Evolutionary conservation across 64 coral and sea anemone species (phyloP), one percentile per base, ranked within the genome.

Genomic region (Hydrozoanthus tunicans): DNA sequence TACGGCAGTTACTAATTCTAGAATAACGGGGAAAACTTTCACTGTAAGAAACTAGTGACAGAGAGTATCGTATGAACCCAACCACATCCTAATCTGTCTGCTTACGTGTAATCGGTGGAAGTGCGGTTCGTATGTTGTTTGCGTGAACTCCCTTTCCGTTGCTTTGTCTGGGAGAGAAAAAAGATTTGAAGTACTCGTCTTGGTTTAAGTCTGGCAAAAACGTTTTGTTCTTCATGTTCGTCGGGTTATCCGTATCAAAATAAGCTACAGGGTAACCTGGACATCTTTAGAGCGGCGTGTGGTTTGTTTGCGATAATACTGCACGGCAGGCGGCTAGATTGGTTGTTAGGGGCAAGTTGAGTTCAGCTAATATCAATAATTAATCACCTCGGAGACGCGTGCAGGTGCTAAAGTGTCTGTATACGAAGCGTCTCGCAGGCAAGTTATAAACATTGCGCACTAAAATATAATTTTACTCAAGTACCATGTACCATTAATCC

Each of bases 71-170:
- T 7, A 9, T 11, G 9, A 3, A 53, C 10, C 43, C 3, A 13
- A 23, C 53, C 13, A 77, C 7, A 86, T 73, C 71, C 58, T 59
- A 58, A 1, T 12, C 59, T 86, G 58, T 72, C 11, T 32, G 74
- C 84, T 88, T 70, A 88, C 84, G 84, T 14, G n/a, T 71, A 43
- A 88, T 88, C 69, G 84, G 67, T 2, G 84, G 84, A 6, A 88
- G 56, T 57, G 66, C 68, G 23, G 74, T 51, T 75, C 74, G 67
- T 25, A 24, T 88, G 12, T 73, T 72, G 67, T 12, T 74, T 5
- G 67, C 23, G 69, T 88, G 84, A 59, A 74, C 1, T 6, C 60
- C 69, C 26, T 73, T 88, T 51, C 69, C 84, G 56, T 74, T 14
- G 56, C 6, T 58, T 88, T 56, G 84, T 88, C 68, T 88, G 55